Base-by-base conservation (phyloP, 2,113 vertebrate species). In the Zosterops borbonicus region DNA sequence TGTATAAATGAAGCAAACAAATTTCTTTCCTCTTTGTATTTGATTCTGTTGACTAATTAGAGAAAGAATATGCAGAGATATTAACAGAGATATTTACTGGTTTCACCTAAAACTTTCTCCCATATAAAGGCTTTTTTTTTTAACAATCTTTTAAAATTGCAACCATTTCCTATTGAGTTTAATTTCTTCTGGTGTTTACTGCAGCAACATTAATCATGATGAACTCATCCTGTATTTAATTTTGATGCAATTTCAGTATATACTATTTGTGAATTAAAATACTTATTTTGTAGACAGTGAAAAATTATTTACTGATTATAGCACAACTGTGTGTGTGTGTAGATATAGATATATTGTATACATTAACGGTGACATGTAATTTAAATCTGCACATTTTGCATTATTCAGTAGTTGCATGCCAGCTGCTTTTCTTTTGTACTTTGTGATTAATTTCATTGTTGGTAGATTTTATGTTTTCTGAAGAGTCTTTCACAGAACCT, bases 371-470 rank as follows among this genome's bases (percentile, higher is more conserved):
- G 95, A 96, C 94, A 96, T 86, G 93, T 94, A 97, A 97, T 96
- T 97, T 96, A 96, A 97, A 97, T 97, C 95, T 92, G 90, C 91
- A 94, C 90, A 88, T 94, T 97, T 97, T 94, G 85, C 92, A 97
- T 97, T 97, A 96, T 97, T 97, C 96, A 97, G 88, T 84, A 94
- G 96, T 94, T 94, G 90, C 92, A 90, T 97, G 70, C 89, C 95
- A 97, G 94, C 95, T 98, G 96, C 91, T 97, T 98, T 98, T 96
- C 95, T 96, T 97, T 97, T 97, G 92, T 97, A 96, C 83, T 94
- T 96, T 96, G 84, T 97, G 96, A 97, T 98, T 98, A 96, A 97
- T 97, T 97, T 97, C 96, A 96, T 97, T 97, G 96, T 97, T 94
- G 67, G 82, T 92, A 97, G 93, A 97, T 97, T 98, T 97, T 97